Percentiles rank a stretch among this genome's conserved stretches.
Conservation (phyloP, 2,888 invertebrate genomes). For the Xylota segnis region DNA sequence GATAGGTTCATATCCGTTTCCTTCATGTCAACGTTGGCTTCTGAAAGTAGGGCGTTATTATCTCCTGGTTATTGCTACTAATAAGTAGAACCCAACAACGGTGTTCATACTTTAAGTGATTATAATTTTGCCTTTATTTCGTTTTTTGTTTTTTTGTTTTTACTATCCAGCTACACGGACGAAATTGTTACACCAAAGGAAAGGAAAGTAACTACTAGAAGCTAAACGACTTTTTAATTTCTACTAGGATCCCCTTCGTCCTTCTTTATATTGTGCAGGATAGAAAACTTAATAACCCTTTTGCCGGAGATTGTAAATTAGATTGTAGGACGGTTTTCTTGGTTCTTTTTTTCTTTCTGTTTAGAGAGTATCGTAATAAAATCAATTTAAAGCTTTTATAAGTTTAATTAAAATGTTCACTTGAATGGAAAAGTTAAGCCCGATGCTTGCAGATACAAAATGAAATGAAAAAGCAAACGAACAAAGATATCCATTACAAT, state of each 20-base stretch:
- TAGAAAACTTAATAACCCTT: conserved; percentile 44
- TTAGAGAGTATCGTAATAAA: conserved; percentile 38
- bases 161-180: background rate
- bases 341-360: background rate
- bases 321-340: conserved; percentile 23
- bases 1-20: too few relatives aligned
- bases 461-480: conserved; percentile 36
- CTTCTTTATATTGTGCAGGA: background rate
- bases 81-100: background rate
- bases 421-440: conserved; percentile 68
- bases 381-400: conserved; percentile 66
- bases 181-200: background rate
- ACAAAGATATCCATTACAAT: conserved; percentile 31
- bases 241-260: background rate
- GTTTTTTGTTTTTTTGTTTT: too few relatives aligned
- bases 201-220: background rate
- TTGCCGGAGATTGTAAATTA: conserved; percentile 36
- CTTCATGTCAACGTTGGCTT: too few relatives aligned
- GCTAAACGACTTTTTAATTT: conserved; percentile 24
- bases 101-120: too few relatives aligned
- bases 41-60: background rate
- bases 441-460: conserved; percentile 28
- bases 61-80: background rate
- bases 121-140: too few relatives aligned
- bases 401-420: conserved; percentile 73